Conservation (phyloP, 2,888 invertebrate genomes). For the Cheilosia grossa region DNA sequence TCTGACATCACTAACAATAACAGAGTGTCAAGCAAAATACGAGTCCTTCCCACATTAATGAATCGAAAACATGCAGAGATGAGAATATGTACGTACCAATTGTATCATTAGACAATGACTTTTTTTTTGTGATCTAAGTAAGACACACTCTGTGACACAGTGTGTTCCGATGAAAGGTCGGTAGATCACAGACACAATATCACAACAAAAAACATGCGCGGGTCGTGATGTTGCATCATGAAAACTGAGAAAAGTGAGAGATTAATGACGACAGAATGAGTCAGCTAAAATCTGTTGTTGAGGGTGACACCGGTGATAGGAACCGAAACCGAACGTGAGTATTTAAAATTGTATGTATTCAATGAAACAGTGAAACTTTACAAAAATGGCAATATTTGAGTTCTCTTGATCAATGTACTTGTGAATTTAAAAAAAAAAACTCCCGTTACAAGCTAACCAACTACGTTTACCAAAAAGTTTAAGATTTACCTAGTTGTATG, state of each 20-base stretch:
- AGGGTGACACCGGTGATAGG: slow-evolving; percentile 1
- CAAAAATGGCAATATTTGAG: too few relatives aligned
- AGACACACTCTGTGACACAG: background rate
- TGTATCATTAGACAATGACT: background rate
- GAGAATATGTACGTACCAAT: background rate
- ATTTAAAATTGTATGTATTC: background rate
- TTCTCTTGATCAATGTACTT: too few relatives aligned
- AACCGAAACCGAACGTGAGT: background rate
- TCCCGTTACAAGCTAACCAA: too few relatives aligned
- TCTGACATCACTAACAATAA: slow-evolving; percentile 43
- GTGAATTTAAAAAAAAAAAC: too few relatives aligned
- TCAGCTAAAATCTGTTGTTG: slow-evolving; percentile 5
- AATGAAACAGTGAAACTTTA: too few relatives aligned
- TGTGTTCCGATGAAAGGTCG: slow-evolving; percentile 20
- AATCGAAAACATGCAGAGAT: slow-evolving; percentile 10
- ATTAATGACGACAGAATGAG: slow-evolving; percentile 40
- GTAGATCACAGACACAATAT: slow-evolving; percentile 19
- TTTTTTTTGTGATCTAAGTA: background rate
- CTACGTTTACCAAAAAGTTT: too few relatives aligned
- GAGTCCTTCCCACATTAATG: slow-evolving; percentile 27
- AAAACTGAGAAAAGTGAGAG: background rate
- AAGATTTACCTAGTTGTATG: too few relatives aligned
- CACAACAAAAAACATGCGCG: slow-evolving; percentile 1
- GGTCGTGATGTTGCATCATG: background rate
- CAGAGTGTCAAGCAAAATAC: background rate